Conservation (phyloP, 2,888 invertebrate genomes). For the Aspidiotus rigidus region DNA sequence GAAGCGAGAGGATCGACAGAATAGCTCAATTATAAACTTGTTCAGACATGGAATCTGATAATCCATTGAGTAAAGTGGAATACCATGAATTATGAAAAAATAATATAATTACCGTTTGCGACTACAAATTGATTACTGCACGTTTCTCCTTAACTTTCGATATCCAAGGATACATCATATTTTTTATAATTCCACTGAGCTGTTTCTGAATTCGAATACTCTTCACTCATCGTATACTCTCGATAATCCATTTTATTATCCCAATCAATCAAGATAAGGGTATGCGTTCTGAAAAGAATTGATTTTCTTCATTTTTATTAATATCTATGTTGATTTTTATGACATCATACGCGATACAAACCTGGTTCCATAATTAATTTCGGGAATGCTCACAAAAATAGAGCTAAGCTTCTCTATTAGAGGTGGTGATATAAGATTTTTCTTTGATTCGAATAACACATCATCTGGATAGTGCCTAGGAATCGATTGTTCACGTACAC, state of each 20-base stretch:
- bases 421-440: neutral
- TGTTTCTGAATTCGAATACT: neutral
- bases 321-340: no score
- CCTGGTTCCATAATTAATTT: neutral
- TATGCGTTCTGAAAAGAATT: conserved; percentile 2
- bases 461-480: conserved; percentile 2
- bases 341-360: neutral
- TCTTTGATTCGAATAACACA: neutral
- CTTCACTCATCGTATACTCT: neutral
- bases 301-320: neutral
- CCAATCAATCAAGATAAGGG: neutral
- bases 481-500: neutral
- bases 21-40: no score
- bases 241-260: neutral
- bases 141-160: no score
- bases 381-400: neutral
- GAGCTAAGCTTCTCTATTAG: neutral
- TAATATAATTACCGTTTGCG: no score
- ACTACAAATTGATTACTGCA: no score
- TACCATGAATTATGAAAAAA: no score
- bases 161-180: neutral
- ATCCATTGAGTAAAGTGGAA: no score
- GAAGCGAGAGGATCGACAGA: no score
- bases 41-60: no score
- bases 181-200: neutral